A percentile compares a stretch with the other conserved stretches of the same genome.
Conservation (phyloP, 1,140 invertebrate species). For the Drosophila punjabiensis region DNA sequence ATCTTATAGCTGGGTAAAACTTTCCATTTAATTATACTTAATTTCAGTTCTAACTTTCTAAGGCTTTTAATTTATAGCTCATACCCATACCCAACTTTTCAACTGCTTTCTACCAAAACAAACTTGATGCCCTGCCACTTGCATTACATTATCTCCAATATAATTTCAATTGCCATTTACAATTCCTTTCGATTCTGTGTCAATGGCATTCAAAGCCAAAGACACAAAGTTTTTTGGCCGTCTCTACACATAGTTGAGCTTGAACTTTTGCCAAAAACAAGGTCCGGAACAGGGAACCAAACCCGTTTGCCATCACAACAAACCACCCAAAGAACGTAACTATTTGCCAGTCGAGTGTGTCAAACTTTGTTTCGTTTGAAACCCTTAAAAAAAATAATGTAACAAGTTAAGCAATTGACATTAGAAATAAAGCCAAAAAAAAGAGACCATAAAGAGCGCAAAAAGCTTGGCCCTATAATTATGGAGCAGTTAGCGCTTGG, state of each 20-base stretch:
- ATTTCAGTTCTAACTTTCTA: background rate
- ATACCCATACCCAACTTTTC: background rate
- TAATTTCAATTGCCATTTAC: slow-evolving; percentile 12
- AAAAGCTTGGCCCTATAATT: slow-evolving; percentile 50
- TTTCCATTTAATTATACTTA: too few species aligned
- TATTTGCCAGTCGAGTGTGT: slow-evolving; percentile 3
- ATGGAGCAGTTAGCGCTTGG: slow-evolving; percentile 65
- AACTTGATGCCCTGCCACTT: slow-evolving; percentile 32
- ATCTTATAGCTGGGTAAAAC: background rate
- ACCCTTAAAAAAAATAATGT: slow-evolving; percentile 24
- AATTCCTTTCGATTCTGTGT: slow-evolving; percentile 26
- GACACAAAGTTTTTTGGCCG: background rate
- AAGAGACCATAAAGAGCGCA: slow-evolving; percentile 32
- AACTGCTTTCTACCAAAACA: background rate
- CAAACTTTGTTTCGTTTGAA: slow-evolving; percentile 5
- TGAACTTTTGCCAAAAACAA: slow-evolving; percentile 16
- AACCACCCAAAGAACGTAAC: slow-evolving; percentile 15
- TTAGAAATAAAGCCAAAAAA: slow-evolving; percentile 35
- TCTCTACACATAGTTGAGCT: background rate
- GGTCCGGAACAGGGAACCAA: background rate
- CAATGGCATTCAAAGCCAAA: slow-evolving; percentile 9
- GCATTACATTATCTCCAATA: slow-evolving; percentile 17
- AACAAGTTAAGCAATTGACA: slow-evolving; percentile 31
- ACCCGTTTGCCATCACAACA: background rate
- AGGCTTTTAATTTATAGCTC: background rate